Base-by-base conservation (phyloP, 2,888 invertebrate species). In the Brenthis ino region DNA sequence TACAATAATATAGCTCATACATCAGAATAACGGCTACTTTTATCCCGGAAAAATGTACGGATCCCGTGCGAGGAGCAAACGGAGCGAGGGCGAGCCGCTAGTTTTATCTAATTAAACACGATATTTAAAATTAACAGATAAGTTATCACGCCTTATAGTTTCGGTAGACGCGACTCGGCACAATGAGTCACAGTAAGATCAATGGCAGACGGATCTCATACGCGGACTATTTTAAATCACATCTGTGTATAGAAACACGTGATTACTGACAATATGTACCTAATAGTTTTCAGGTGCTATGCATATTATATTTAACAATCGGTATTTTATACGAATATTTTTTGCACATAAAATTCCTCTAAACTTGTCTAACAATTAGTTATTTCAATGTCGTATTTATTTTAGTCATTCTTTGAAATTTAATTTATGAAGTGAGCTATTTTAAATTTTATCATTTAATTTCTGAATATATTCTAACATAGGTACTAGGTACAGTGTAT, bases 141-240 rank as follows among this genome's bases (percentile, higher is more conserved):
- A 57, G 61, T 37, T 54, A 33, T 33, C 60, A 28, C 58, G 67
- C 65, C 71, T 43, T 43, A 43, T 43, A 61, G 65, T 66, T 69
- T 72, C 71, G 74, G 73, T 53, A 77, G 77, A 77, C 63, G 43
- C 50, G 50, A 16, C 16, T 28, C 77, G 66, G 64, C 57, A 24
- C 12, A 58, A 58, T 76, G 77, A 77, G 48, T 77, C 76, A 76
- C 66, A 64, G 50, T 65, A 69, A 73, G 69, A 75, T 76, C 77
- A 76, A 73, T 77, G 74, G 74, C 76, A 74, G 72, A 75, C 75
- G 63, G 67, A 68, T 69, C 66, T 67, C 72, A 60, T 68, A 68
- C 65, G 33, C 65, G 33, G 69, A 71, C 75, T 70, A 74, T 76
- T 76, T 74, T 77, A 72, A 73, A 51, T 67, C 64, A 50, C 55